Base-by-base conservation (phyloP, 2,888 invertebrate species). In the Furcula furcula region DNA sequence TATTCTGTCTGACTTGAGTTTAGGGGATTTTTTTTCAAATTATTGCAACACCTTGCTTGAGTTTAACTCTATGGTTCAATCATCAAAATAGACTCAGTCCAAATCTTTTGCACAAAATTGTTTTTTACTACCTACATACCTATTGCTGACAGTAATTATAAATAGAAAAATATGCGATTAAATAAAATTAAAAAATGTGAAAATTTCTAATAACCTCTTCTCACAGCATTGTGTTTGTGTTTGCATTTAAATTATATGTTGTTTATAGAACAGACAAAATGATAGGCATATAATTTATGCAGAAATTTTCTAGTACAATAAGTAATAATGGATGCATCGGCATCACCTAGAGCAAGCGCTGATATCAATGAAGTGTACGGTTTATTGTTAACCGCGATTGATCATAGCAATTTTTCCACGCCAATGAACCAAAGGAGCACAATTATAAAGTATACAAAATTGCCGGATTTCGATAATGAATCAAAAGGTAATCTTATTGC, bases 301-400 rank as follows among this genome's bases (percentile, higher is more conserved):
- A 44, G 34, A 57, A 48, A 62, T 44, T 47, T 51, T 55, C 35
- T 51, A 45, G 59, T 45, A 34, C n/a, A n/a, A n/a, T n/a, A n/a
- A n/a, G n/a, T n/a, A n/a, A n/a, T 57, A 72, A 87, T 86, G 86
- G 84, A 84, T 77, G 75, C 79, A 69, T 67, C 78, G 59, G 71
- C 76, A 66, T 74, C 76, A 40, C 55, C 58, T 41, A 71, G 66
- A 65, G 54, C 61, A 41, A 62, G 72, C 63, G 55, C 63, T 36
- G 63, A 68, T 64, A 50, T 55, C 29, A 68, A 60, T 48, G 62
- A 69, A 50, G 61, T 76, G 33, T 69, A 64, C 45, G 65, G 60
- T 47, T 65, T 76, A 36, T 70, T 65, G 55, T 40, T 76, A 20
- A 65, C 73, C 16, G 15, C 28, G 46, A 52, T 76, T 43, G 66